Evolutionary conservation across 2,113 vertebrate genomes (phyloP), one percentile per base, ranked within the genome.

Genomic region (Ceuthmochares aereus): DNA sequence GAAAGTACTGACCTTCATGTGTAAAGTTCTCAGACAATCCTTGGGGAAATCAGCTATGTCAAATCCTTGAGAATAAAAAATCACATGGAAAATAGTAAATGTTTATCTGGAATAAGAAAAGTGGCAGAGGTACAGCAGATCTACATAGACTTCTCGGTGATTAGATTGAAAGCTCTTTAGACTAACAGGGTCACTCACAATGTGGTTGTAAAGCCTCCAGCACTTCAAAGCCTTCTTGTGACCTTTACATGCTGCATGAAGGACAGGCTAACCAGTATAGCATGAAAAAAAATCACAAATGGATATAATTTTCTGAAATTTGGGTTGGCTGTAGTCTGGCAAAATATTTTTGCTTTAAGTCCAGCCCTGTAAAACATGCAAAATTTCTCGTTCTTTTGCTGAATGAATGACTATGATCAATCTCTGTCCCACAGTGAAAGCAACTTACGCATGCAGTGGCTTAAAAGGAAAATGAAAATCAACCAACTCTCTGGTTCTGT

Each of bases 401-500:
- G 74, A 77, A 88, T 86, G 42, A 90, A 32, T 55, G 42, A 58
- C 14, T 55, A 29, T 47, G 47, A 90, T 20, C 51, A 94, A 84
- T 63, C 37, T 69, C 6, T 51, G 32, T 88, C 63, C 63, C 36
- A 47, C 47, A 87, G 59, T 68, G 77, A 64, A 58, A 67, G 66
- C 16, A 42, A 22, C 32, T 87, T 90, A 87, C 0, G 1, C 18
- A 40, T 45, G 32, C 18, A 74, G 63, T 55, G 17, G 27, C 42
- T 93, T 88, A 74, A 72, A 89, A 92, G 34, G 56, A 84, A 93
- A 94, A 73, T 32, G 2, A 84, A 19, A 88, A 91, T 82, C 17
- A 67, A 76, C 21, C 5, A 64, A 15, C 29, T 63, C 5, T 59
- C 55, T 87, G 32, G 2, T 27, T 91, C 85, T 88, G 34, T 74